A percentile compares a stretch with the other conserved stretches of the same genome.
Conservation (phyloP, 2,113 vertebrate species). For the Anolis sagrei region DNA sequence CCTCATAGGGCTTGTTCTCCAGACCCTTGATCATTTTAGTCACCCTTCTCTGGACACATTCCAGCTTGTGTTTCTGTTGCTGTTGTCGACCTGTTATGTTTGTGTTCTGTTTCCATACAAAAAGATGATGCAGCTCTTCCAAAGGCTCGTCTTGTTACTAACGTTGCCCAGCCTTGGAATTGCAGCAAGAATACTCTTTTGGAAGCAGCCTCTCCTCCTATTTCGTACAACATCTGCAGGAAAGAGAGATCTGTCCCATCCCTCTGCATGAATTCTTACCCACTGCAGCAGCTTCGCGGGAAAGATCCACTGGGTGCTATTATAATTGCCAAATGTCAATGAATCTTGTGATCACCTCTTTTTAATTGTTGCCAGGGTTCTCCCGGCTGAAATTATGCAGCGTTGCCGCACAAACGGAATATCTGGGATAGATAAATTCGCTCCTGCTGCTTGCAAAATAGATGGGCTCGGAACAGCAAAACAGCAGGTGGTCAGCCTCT, state of each 20-base stretch:
- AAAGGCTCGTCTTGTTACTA: not conserved
- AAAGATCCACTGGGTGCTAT: not conserved
- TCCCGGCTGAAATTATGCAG: conserved; percentile 38
- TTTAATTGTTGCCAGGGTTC: conserved; percentile 34
- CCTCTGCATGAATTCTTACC: conserved; percentile 1
- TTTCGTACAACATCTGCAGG: not conserved
- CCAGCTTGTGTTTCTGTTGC: not conserved
- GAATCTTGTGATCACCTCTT: conserved; percentile 36
- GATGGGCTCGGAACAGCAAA: conserved; percentile 45
- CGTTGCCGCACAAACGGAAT: conserved; percentile 37
- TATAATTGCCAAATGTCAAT: conserved; percentile 26
- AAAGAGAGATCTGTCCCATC: conserved; percentile 22
- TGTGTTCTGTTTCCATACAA: not conserved
- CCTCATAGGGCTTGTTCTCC: no score
- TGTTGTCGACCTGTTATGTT: not conserved
- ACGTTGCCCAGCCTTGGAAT: not conserved
- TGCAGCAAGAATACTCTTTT: conserved; percentile 8
- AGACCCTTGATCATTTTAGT: no score
- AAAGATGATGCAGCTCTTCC: not conserved
- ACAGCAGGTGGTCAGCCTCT: conserved; percentile 43
- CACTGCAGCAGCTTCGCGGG: not conserved
- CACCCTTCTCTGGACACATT: no score
- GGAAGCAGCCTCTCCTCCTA: not conserved
- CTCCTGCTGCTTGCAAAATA: conserved; percentile 49
- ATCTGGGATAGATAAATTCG: conserved; percentile 45